Conservation (phyloP, 2,888 invertebrate genomes). For the Zygaena filipendulae region DNA sequence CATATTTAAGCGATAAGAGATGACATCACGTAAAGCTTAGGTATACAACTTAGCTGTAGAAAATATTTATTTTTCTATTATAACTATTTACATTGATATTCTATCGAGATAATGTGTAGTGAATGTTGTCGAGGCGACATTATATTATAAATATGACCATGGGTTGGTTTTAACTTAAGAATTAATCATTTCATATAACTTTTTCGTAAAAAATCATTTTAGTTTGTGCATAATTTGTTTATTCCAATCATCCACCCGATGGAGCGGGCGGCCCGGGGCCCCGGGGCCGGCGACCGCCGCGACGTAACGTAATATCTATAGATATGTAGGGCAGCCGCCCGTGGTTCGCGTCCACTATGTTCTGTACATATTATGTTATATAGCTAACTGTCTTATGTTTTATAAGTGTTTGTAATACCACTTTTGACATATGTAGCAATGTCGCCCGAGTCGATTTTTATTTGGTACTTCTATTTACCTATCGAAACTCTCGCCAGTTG, state of each 20-base stretch:
- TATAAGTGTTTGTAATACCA: slow-evolving; percentile 70
- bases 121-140: slow-evolving; percentile 62
- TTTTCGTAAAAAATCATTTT: slow-evolving; percentile 38
- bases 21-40: slow-evolving; percentile 64
- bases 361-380: slow-evolving; percentile 65
- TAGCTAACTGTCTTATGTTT: slow-evolving; percentile 64
- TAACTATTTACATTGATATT: slow-evolving; percentile 58
- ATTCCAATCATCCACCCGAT: slow-evolving; percentile 22
- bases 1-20: too few relatives aligned
- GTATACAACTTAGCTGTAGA: slow-evolving; percentile 65
- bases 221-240: slow-evolving; percentile 28
- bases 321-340: slow-evolving; percentile 4
- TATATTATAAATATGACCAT: slow-evolving; percentile 39
- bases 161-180: slow-evolving; percentile 34
- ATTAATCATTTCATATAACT: slow-evolving; percentile 43
- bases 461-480: slow-evolving; percentile 53
- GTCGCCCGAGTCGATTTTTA: slow-evolving; percentile 54
- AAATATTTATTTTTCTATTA: slow-evolving; percentile 68
- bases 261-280: slow-evolving; percentile 12
- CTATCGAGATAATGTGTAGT: slow-evolving; percentile 68
- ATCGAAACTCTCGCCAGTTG: slow-evolving; percentile 60
- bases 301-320: slow-evolving; percentile 10
- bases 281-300: slow-evolving; percentile 10
- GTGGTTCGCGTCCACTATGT: slow-evolving; percentile 39
- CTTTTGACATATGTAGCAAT: slow-evolving; percentile 70